Evolutionary conservation across 2,113 vertebrate species (phyloP).

Genomic region (Reinhardtius hippoglossoides): DNA sequence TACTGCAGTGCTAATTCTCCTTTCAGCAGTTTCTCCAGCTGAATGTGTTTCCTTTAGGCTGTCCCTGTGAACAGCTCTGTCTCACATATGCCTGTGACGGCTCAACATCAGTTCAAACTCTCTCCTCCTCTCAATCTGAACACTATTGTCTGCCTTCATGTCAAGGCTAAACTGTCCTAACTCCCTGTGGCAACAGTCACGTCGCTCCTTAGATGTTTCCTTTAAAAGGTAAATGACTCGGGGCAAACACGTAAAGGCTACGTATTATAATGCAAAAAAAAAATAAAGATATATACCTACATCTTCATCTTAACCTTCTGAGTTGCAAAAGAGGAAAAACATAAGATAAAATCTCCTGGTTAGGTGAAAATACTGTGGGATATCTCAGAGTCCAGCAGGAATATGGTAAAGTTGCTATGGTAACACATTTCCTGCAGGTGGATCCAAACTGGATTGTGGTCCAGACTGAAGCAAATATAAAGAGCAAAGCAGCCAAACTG

Average conservation of each 20-base stretch:
- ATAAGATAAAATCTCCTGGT: not conserved
- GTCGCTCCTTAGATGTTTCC: not conserved
- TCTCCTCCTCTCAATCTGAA: conserved; percentile 2
- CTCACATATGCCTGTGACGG: conserved; percentile 10
- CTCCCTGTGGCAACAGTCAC: not conserved
- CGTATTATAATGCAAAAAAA: not conserved
- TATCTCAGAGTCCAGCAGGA: not conserved
- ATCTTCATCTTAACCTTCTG: not conserved
- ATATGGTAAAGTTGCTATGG: conserved; percentile 6
- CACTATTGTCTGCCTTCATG: not conserved
- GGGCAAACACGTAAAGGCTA: too few relatives aligned
- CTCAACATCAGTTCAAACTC: conserved; percentile 11
- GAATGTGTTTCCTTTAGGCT: conserved; percentile 22
- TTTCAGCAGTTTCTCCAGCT: conserved; percentile 26
- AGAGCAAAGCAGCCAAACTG: too few relatives aligned
- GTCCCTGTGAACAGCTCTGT: conserved; percentile 19
- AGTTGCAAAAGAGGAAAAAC: not conserved
- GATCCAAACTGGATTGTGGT: not conserved
- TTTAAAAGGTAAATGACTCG: not conserved
- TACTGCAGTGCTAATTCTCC: conserved; percentile 21
- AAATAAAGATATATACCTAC: too few relatives aligned
- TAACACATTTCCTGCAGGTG: conserved; percentile 12
- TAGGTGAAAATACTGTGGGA: not conserved
- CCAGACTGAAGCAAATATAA: too few relatives aligned
- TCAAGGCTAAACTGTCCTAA: not conserved